Evolutionary conservation across 1,140 invertebrate species (phyloP), one percentile per base, ranked within the genome.

Genomic region (Drosophila teissieri): DNA sequence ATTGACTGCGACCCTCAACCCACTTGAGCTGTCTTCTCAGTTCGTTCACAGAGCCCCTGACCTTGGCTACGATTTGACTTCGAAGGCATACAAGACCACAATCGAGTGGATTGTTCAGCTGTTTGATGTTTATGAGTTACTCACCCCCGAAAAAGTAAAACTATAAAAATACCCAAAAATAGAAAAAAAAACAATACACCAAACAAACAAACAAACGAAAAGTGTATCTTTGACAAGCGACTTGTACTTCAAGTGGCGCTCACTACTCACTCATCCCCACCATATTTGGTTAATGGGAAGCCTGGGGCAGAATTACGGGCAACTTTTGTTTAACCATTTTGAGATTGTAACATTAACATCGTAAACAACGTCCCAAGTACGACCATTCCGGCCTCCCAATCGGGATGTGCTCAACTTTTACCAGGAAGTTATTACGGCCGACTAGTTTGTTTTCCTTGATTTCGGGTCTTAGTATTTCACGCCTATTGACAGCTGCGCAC

Each of bases 21-120:
- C 45, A 63, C 45, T 68, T 78, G 51, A 63, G 49, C 34, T 65
- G 53, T 69, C 72, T 62, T 73, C 67, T 57, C 70, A 78, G 84
- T 89, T 89, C 80, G 82, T 89, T 89, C 84, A 89, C 84, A 80
- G 68, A 83, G 80, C 84, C 73, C 84, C 84, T 89, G 84, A 89
- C 84, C 84, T 89, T 89, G 85, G 65, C 55, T 74, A 89, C 76
- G 80, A 78, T 89, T 84, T 80, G 63, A 57, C 69, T 78, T 56
- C 46, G 57, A 56, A 65, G 14, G 40, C 39, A 53, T 52, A 39
- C 44, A 42, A 17, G 8, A 27, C 4, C 49, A 67, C 60, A 61
- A 60, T 48, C 45, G 44, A 52, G 39, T 74, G 55, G 60, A 78
- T 78, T 81, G 62, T 78, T 69, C 72, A 74, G 74, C 78, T 86